Conservation (phyloP, 2,113 vertebrate genomes). For the Tenrec ecaudatus region DNA sequence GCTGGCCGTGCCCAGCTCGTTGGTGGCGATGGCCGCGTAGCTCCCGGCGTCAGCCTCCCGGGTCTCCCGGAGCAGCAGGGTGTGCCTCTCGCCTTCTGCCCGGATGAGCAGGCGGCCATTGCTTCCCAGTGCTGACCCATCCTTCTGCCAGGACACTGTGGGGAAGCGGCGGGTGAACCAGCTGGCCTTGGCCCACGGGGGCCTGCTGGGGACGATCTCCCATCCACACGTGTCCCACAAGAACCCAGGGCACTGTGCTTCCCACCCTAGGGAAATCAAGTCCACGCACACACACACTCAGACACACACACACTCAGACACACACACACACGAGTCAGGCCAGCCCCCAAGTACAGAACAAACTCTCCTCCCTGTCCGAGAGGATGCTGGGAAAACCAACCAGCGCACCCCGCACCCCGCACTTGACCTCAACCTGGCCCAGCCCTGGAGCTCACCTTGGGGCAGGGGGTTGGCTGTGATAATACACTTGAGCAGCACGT, state of each 20-base stretch:
- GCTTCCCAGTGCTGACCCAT: constrained; percentile 86
- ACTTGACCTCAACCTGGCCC: background rate
- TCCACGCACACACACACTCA: too few species aligned
- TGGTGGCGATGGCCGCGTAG: constrained; percentile 92
- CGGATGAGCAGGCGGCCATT: constrained; percentile 89
- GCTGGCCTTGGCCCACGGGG: background rate
- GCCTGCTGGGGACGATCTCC: background rate
- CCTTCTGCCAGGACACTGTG: constrained; percentile 94
- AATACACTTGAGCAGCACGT: constrained; percentile 94
- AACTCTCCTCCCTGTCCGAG: background rate
- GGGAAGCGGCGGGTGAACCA: background rate
- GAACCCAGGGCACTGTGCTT: background rate
- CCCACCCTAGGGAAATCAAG: background rate
- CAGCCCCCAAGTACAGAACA: background rate
- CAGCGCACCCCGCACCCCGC: too few species aligned
- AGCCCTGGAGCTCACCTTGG: constrained; percentile 88
- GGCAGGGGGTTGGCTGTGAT: constrained; percentile 93
- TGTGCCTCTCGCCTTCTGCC: constrained; percentile 95
- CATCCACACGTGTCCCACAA: background rate
- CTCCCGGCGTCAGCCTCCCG: constrained; percentile 91
- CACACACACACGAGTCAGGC: background rate
- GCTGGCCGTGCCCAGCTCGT: constrained; percentile 92
- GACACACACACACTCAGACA: background rate
- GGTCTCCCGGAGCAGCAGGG: constrained; percentile 91
- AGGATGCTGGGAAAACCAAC: background rate